Conservation (phyloP, 2,797 vertebrate species). For the Acanthurus leucopareius region DNA sequence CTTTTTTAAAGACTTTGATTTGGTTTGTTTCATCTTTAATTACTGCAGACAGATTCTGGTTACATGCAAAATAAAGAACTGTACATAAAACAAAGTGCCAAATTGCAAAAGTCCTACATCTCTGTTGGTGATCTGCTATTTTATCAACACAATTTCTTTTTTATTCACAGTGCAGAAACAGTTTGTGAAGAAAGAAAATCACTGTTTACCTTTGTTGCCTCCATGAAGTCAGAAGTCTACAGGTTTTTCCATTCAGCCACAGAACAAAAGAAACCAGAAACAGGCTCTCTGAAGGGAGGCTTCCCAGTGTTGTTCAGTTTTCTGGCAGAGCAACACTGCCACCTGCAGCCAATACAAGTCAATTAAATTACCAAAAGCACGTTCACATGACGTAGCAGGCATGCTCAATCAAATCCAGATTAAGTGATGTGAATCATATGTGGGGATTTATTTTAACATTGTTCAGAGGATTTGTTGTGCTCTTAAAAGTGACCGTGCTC, state of each 20-base stretch:
- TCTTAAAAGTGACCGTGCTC: not conserved
- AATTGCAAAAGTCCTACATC: not conserved
- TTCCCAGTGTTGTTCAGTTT: accelerated
- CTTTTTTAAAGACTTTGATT: not conserved
- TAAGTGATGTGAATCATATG: not conserved
- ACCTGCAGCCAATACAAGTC: conserved; percentile 55
- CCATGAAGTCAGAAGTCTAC: conserved; percentile 33
- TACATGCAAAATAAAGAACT: not conserved
- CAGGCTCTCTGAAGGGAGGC: not conserved
- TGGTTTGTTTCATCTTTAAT: not conserved
- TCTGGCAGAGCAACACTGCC: conserved; percentile 68
- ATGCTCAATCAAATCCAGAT: conserved; percentile 20
- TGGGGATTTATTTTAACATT: not conserved
- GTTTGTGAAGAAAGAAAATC: conserved; percentile 45
- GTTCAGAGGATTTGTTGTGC: not conserved
- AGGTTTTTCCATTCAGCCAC: conserved; percentile 44
- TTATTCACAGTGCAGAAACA: not conserved
- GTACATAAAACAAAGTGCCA: not conserved
- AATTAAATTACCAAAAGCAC: not conserved
- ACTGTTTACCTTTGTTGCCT: conserved; percentile 24
- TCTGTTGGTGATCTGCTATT: not conserved
- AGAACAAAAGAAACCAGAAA: conserved; percentile 58
- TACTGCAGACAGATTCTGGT: not conserved
- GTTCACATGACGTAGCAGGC: not conserved
- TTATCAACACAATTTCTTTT: not conserved